Percentiles rank a stretch among this genome's conserved stretches.
phyloP scores from a whole-genome alignment of 2,797 vertebrate species.

The Hozukius guyotensis region DNA sequence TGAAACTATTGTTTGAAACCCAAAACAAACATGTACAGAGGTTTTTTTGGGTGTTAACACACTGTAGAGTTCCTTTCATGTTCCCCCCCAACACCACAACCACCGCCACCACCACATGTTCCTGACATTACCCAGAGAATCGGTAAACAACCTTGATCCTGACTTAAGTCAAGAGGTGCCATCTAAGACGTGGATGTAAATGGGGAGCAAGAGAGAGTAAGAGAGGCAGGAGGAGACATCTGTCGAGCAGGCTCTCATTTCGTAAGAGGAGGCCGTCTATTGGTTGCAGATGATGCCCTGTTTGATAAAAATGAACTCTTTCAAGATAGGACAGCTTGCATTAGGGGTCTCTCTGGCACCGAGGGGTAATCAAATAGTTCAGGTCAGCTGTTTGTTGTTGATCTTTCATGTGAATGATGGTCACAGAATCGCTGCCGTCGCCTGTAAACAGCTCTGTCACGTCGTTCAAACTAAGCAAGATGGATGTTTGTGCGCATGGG shows the following conservation, averaged over 20 bases:
- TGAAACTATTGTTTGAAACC: slow-evolving; percentile 66
- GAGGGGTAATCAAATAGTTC: slow-evolving; percentile 59
- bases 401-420: slow-evolving; percentile 53
- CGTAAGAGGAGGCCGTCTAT: slow-evolving; percentile 80
- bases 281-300: slow-evolving; percentile 86
- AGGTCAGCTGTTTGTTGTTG: slow-evolving; percentile 71
- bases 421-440: slow-evolving; percentile 40
- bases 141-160: slow-evolving; percentile 81
- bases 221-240: slow-evolving; percentile 83
- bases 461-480: slow-evolving; percentile 47
- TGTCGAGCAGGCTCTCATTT: slow-evolving; percentile 85
- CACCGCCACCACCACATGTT: slow-evolving; percentile 70
- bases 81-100: slow-evolving; percentile 58
- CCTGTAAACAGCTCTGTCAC: slow-evolving; percentile 53
- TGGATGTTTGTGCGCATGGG: slow-evolving; percentile 38
- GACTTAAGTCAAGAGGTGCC: slow-evolving; percentile 81
- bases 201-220: slow-evolving; percentile 69
- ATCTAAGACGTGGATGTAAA: slow-evolving; percentile 82
- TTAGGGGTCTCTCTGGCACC: slow-evolving; percentile 70
- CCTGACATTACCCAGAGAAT: slow-evolving; percentile 72
- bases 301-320: slow-evolving; percentile 83
- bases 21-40: slow-evolving; percentile 71
- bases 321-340: slow-evolving; percentile 79
- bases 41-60: slow-evolving; percentile 66
- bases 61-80: slow-evolving; percentile 67